Percentiles rank a stretch among this genome's conserved stretches.
Evolutionary conservation across 2,113 vertebrate genomes (phyloP).

Genomic region (Prunella fulvescens): DNA sequence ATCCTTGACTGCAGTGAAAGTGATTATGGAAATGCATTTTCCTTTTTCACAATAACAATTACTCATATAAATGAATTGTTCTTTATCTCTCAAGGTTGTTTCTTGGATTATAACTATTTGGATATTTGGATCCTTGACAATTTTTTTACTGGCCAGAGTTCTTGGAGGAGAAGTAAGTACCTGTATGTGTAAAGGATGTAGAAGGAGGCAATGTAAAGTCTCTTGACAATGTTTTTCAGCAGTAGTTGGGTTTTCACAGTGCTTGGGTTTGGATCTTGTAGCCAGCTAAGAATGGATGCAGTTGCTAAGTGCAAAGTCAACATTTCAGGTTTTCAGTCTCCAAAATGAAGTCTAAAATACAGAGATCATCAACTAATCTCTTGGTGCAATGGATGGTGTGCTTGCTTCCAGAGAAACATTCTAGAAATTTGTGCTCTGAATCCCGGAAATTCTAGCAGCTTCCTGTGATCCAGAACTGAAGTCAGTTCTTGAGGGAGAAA

Average conservation of each 20-base stretch:
- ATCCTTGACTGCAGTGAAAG: neutral
- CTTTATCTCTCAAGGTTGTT: constrained; percentile 83
- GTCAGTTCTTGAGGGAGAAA: neutral
- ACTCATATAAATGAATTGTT: neutral
- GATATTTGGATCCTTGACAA: constrained; percentile 97
- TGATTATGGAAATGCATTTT: neutral
- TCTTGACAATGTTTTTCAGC: neutral
- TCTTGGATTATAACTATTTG: constrained; percentile 99
- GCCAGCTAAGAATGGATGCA: neutral
- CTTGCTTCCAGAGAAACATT: neutral
- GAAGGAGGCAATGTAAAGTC: neutral
- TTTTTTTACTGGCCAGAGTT: constrained; percentile 95
- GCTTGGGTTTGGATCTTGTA: neutral
- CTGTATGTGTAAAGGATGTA: neutral
- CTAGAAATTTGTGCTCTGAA: neutral
- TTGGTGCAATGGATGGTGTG: fast-evolving
- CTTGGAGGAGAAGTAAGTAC: constrained; percentile 95
- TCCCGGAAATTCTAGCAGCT: neutral
- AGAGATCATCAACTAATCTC: neutral
- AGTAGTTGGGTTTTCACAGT: neutral
- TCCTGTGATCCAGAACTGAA: neutral
- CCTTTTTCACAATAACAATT: neutral
- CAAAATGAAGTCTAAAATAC: neutral
- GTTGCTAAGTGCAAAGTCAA: neutral
- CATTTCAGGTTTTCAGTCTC: neutral